Conservation (phyloP, 2,888 invertebrate genomes). For the Chalcis sispes region DNA sequence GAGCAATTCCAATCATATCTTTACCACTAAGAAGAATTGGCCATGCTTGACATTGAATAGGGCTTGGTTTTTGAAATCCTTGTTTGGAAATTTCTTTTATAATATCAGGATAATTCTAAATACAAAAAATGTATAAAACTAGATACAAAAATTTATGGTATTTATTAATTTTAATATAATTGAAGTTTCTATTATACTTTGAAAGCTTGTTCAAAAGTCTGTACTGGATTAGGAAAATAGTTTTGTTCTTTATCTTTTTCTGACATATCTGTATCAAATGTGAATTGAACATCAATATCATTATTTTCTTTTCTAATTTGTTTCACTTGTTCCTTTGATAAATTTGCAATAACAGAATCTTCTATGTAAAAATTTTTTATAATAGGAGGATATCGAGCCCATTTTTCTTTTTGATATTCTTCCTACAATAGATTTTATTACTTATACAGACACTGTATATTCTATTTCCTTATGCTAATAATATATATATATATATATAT, state of each 20-base stretch:
- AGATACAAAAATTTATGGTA: background rate
- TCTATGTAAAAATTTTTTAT: conserved; percentile 91
- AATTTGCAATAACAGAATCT: conserved; percentile 82
- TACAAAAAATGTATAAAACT: conserved; percentile 14
- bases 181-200: conserved; percentile 56
- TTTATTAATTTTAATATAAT: background rate
- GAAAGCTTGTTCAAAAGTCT: conserved; percentile 85
- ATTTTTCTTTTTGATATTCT: conserved; percentile 77
- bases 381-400: conserved; percentile 82
- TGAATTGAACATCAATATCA: conserved; percentile 85
- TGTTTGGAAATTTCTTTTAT: conserved; percentile 88
- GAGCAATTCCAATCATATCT: conserved; percentile 97
- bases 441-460: too few relatives aligned
- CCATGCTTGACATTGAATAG: conserved; percentile 97
- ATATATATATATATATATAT: conserved; percentile 11
- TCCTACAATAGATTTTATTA: too few relatives aligned
- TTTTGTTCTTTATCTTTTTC: conserved; percentile 66
- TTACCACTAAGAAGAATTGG: conserved; percentile 92
- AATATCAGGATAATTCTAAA: conserved; percentile 87
- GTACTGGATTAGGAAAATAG: conserved; percentile 86
- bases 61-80: conserved; percentile 89
- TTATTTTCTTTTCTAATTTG: conserved; percentile 82
- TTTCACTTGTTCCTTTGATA: conserved; percentile 81
- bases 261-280: conserved; percentile 79
- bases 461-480: too few relatives aligned